Conservation (phyloP, 2,113 vertebrate genomes). For the Zingel zingel region DNA sequence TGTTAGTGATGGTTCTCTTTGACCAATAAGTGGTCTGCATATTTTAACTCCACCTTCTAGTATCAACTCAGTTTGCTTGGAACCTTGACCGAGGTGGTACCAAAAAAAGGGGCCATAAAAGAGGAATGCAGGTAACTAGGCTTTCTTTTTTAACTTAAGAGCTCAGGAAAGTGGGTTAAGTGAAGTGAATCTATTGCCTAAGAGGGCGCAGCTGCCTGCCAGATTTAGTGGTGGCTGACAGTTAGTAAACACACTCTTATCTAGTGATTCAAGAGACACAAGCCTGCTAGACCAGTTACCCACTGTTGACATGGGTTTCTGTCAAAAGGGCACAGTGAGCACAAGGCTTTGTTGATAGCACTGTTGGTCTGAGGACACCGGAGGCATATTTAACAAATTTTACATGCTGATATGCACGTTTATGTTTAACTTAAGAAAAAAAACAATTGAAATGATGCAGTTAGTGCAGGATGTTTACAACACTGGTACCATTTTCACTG, state of each 20-base stretch:
- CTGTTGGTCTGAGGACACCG: slow-evolving; percentile 37
- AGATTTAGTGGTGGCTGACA: slow-evolving; percentile 71
- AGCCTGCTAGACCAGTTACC: slow-evolving; percentile 56
- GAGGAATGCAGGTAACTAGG: slow-evolving; percentile 66
- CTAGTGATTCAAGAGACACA: slow-evolving; percentile 56
- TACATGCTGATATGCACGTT: slow-evolving; percentile 31
- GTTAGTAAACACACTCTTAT: slow-evolving; percentile 78
- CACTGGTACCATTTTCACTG: slow-evolving; percentile 26
- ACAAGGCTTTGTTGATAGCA: slow-evolving; percentile 45
- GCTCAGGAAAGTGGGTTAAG: slow-evolving; percentile 78
- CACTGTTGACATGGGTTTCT: slow-evolving; percentile 66
- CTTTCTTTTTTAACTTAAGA: slow-evolving; percentile 68
- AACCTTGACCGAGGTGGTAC: no score
- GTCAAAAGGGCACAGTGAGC: slow-evolving; percentile 52
- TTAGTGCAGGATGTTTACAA: slow-evolving; percentile 58
- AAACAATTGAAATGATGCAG: slow-evolving; percentile 27
- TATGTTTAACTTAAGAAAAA: slow-evolving; percentile 12
- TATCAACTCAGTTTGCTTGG: no score
- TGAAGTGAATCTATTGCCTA: slow-evolving; percentile 71
- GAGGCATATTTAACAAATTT: slow-evolving; percentile 47
- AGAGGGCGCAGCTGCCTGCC: slow-evolving; percentile 73
- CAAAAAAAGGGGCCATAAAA: slow-evolving; percentile 39
- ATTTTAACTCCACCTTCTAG: no score
- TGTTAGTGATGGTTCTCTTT: no score
- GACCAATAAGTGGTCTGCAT: no score